Base-by-base conservation (phyloP, 2,797 vertebrate genomes). In the Cyprinella venusta region DNA sequence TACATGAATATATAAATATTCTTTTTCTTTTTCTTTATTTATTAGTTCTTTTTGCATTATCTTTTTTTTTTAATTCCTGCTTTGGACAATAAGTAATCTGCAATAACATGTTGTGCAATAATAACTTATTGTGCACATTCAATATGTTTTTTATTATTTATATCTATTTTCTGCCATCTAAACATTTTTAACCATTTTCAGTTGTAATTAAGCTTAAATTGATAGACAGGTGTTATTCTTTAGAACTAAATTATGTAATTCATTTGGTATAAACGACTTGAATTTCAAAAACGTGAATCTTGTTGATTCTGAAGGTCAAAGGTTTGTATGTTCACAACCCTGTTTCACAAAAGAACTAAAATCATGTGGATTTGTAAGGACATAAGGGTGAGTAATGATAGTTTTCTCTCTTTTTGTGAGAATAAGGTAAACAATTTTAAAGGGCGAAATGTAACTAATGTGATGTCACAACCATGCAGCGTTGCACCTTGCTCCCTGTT, bases 401-500 rank as follows among this genome's bases (percentile, higher is more conserved):
- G 18, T 26, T 18, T 19, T 71, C 7, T 5, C 16, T 12, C 21
- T 16, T 26, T 18, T 30, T 69, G 12, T 69, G 3, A 8, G 13
- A 70, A 4, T 16, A 16, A n/a, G 6, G n/a, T 71, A 26, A 10
- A 71, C 24, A 26, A 45, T 71, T 13, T 54, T 33, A 72, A 72
- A 33, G 48, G 26, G 69, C 4, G 9, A 45, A 40, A 63, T 63
- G 8, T n/a, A 76, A 16, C 21, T 21, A 50, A 33, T 56, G 50
- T 30, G 50, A 76, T 69, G 78, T 8, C 63, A 30, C 63, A 30
- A 63, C 72, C 24, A 40, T 76, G 71, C 64, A 45, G 26, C 4
- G 6, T 38, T 83, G 38, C 75, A 69, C 63, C 63, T 77, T 67
- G 64, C 76, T 26, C 54, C 36, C 42, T 68, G 61, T 72, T 74